phyloP scores from a whole-genome alignment of 2,888 invertebrate genomes.

The Polydrusus tereticollis region DNA sequence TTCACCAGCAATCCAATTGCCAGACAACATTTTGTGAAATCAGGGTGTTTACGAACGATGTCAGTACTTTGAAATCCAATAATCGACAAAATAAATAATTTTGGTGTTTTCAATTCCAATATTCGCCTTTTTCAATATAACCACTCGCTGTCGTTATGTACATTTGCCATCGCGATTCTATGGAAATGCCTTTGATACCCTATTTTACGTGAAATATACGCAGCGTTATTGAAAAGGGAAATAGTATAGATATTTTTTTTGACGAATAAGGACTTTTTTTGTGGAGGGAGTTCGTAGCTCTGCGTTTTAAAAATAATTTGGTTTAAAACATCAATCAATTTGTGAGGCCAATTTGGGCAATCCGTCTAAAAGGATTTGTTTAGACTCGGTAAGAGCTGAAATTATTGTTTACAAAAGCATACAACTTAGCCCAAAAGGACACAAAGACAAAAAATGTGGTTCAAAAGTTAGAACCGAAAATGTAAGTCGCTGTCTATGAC shows the following conservation, averaged over 20 bases:
- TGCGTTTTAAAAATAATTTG: too few relatives aligned
- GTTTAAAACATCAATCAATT: too few relatives aligned
- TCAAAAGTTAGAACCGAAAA: too few relatives aligned
- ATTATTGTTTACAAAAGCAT: too few relatives aligned
- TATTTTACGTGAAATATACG: constrained; percentile 5
- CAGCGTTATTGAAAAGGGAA: constrained; percentile 1
- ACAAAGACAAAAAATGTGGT: too few relatives aligned
- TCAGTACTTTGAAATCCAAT: constrained; percentile 20
- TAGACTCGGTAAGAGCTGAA: too few relatives aligned
- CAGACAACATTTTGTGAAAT: constrained; percentile 1
- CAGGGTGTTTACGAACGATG: background rate
- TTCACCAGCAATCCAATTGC: background rate
- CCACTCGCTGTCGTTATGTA: constrained; percentile 29
- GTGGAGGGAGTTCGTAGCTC: background rate
- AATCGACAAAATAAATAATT: constrained; percentile 31
- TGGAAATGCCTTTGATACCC: constrained; percentile 23
- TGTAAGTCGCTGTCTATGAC: too few relatives aligned
- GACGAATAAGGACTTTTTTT: background rate
- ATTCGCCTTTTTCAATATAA: constrained; percentile 32
- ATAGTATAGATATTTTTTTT: background rate
- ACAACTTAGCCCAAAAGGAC: too few relatives aligned
- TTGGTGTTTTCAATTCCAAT: constrained; percentile 30
- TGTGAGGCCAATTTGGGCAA: too few relatives aligned
- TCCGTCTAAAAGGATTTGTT: too few relatives aligned
- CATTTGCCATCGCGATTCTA: constrained; percentile 21